Evolutionary conservation across 2,888 invertebrate species (phyloP).

Genomic region (Microdon myrmicae): DNA sequence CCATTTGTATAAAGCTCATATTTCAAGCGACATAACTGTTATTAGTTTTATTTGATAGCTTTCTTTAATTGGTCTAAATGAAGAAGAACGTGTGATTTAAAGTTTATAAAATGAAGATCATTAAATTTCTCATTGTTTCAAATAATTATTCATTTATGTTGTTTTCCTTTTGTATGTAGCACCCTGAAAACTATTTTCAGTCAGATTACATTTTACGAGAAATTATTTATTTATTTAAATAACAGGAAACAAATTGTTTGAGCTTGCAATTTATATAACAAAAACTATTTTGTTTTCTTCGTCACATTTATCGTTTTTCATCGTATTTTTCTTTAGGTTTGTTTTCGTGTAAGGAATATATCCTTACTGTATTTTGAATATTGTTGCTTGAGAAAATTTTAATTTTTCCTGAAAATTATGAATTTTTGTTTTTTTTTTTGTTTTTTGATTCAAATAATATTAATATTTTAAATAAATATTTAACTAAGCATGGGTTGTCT

Average conservation of each 20-base stretch:
- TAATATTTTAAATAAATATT: slow-evolving; percentile 44
- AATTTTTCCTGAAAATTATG: slow-evolving; percentile 16
- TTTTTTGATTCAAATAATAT: slow-evolving; percentile 28
- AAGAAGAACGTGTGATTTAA: slow-evolving; percentile 23
- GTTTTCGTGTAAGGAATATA: slow-evolving; percentile 7
- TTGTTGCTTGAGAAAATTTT: no score
- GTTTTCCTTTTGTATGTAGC: slow-evolving; percentile 57
- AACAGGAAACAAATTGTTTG: slow-evolving; percentile 50
- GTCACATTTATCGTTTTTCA: slow-evolving; percentile 32
- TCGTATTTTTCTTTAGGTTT: slow-evolving; percentile 14
- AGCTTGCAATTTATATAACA: slow-evolving; percentile 49
- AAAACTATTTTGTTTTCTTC: slow-evolving; percentile 39
- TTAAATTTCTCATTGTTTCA: slow-evolving; percentile 15
- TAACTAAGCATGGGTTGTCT: slow-evolving; percentile 44
- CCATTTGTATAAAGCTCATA: slow-evolving; percentile 31
- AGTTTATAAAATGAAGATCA: slow-evolving; percentile 25
- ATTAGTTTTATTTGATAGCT: slow-evolving; percentile 8
- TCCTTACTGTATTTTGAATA: slow-evolving; percentile 47
- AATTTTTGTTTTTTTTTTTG: slow-evolving; percentile 6
- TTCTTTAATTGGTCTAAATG: slow-evolving; percentile 32
- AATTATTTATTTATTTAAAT: slow-evolving; percentile 47
- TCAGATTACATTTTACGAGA: slow-evolving; percentile 57
- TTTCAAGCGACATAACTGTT: slow-evolving; percentile 4
- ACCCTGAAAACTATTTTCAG: slow-evolving; percentile 68
- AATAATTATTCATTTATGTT: slow-evolving; percentile 14